A percentile compares a stretch with the other conserved stretches of the same genome.
Evolutionary conservation across 2,113 vertebrate species (phyloP).

Genomic region (Hippopotamus amphibius): DNA sequence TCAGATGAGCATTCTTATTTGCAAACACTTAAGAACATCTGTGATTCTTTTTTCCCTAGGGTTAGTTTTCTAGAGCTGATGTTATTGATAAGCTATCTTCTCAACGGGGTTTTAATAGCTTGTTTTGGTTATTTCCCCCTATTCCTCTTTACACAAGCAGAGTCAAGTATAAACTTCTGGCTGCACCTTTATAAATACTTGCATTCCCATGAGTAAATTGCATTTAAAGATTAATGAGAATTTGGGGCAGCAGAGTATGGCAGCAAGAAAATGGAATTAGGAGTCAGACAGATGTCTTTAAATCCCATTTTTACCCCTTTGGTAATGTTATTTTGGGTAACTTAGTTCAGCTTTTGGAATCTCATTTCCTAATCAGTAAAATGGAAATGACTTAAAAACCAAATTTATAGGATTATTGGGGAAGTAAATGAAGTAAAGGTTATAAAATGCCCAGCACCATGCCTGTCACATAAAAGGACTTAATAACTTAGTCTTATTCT

Average conservation of each 20-base stretch:
- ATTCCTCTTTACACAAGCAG: conserved; percentile 17
- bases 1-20: neutral
- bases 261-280: conserved; percentile 62
- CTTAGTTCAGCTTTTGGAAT: conserved; percentile 43
- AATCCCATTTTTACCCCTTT: conserved; percentile 24
- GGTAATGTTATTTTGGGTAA: conserved; percentile 31
- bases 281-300: conserved; percentile 33
- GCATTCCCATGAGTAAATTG: conserved; percentile 28
- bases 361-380: conserved; percentile 38
- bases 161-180: neutral
- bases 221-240: conserved; percentile 41
- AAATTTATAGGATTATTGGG: neutral
- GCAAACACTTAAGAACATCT: neutral
- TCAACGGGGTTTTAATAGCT: conserved; percentile 19
- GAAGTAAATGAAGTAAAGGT: conserved; percentile 29
- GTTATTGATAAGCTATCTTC: neutral
- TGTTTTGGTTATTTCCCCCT: neutral
- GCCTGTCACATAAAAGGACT: neutral
- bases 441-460: neutral
- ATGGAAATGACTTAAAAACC: neutral
- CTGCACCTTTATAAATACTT: conserved; percentile 32
- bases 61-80: neutral
- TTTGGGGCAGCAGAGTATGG: neutral
- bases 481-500: neutral
- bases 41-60: neutral